Conservation (phyloP, 2,797 vertebrate species). For the Centroberyx gerrardi region DNA sequence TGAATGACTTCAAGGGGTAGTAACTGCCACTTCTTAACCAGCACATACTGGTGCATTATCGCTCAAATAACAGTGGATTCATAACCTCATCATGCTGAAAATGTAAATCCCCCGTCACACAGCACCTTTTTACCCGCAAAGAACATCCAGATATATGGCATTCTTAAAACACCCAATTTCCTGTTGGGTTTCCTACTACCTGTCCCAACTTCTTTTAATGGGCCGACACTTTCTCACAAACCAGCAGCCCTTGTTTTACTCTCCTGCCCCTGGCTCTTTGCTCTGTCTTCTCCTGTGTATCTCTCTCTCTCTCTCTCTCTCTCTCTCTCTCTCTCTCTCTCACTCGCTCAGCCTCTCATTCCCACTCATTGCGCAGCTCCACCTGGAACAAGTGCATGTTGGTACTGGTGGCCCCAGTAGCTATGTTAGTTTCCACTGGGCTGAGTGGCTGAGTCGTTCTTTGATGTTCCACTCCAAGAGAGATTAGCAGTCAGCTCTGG, state of each 20-base stretch:
- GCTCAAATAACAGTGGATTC: too few species aligned
- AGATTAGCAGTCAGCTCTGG: constrained; percentile 88
- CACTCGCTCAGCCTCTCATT: constrained; percentile 18
- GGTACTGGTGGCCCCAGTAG: constrained; percentile 91
- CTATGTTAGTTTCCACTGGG: constrained; percentile 87
- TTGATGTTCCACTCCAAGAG: constrained; percentile 87
- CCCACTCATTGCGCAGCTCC: constrained; percentile 41
- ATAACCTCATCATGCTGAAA: not conserved
- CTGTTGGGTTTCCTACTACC: not conserved
- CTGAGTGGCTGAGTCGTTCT: constrained; percentile 90
- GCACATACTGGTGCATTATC: not conserved
- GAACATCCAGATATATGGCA: not conserved
- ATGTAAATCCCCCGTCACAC: not conserved
- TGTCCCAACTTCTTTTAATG: constrained; percentile 30
- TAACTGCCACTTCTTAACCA: constrained; percentile 2
- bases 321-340: constrained; percentile 22
- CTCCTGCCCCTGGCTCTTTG: constrained; percentile 5
- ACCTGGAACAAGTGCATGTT: constrained; percentile 84
- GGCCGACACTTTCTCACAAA: constrained; percentile 4
- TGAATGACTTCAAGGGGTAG: constrained; percentile 47
- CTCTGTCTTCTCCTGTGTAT: constrained; percentile 1
- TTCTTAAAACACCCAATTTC: constrained; percentile 4
- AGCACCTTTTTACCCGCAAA: not conserved
- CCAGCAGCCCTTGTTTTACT: constrained; percentile 18
- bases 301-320: constrained; percentile 20